Evolutionary conservation across 2,113 vertebrate genomes (phyloP), one percentile per base, ranked within the genome.

Genomic region (Cinclus mexicanus): DNA sequence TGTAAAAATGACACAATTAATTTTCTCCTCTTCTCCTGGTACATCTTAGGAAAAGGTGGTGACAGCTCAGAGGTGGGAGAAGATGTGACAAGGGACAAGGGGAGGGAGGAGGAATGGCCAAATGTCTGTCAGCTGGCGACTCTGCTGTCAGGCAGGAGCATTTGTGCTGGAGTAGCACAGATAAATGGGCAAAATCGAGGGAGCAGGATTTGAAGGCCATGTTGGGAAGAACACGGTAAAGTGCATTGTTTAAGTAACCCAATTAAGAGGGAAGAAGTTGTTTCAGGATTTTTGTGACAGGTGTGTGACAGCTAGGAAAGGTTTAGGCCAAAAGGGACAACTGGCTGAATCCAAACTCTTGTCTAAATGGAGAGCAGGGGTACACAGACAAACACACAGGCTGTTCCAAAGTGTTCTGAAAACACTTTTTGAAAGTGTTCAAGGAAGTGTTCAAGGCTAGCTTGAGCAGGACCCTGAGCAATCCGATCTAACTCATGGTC

Each of bases 1-100:
- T 76, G 42, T 93, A 84, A 87, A 93, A 95, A 87, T 85, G 94
- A 95, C 91, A 95, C 57, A 75, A 91, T 79, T 95, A 89, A 95
- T 97, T 96, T 95, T 95, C 89, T 95, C 87, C 65, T 89, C n/a
- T 82, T 84, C n/a, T 82, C 15, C 13, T 53, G 21, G 33, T 8
- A 9, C 53, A 87, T 41, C 49, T 84, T 68, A 72, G 35, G n/a
- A 23, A 94, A 95, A 95, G 65, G 49, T 75, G 87, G 11, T 96
- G 96, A 96, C 96, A 97, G 87, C 91, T 94, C 47, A 92, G 95
- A 71, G 53, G 61, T 61, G 70, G 65, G 61, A 89, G 50, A 82
- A 95, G 50, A 57, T 31, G 70, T 80, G 79, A 63, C 0, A 0
- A 83, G 55, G 80, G 56, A 78, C 47, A 75, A 57, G 31, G 24